Evolutionary conservation across 2,113 vertebrate species (phyloP).

Genomic region (Chloropsis cyanopogon): DNA sequence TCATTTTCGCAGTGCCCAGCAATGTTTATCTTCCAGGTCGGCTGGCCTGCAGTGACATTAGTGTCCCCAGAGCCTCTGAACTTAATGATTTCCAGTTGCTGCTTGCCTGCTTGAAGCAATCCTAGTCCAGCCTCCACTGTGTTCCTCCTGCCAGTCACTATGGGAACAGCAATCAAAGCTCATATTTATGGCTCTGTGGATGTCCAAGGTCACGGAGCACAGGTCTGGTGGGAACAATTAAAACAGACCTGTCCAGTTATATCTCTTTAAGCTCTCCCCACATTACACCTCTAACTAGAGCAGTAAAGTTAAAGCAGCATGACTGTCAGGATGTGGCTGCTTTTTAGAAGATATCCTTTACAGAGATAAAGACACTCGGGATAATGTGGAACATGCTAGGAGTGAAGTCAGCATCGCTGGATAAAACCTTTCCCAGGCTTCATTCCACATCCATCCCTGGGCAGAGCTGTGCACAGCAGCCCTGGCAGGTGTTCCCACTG

Average conservation of each 20-base stretch:
- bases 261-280: conserved; percentile 38
- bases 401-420: not conserved
- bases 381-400: not conserved
- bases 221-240: conserved; percentile 61
- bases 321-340: conserved; percentile 43
- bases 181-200: conserved; percentile 45
- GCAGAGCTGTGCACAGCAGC: not conserved
- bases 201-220: conserved; percentile 29
- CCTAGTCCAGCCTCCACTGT: conserved; percentile 28
- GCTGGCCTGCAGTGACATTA: conserved; percentile 46
- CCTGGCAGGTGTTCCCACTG: not conserved
- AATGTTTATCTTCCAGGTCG: conserved; percentile 52
- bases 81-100: conserved; percentile 54
- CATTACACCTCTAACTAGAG: conserved; percentile 34
- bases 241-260: conserved; percentile 45
- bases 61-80: conserved; percentile 57
- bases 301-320: conserved; percentile 57
- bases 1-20: conserved; percentile 7
- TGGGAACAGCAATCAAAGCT: conserved; percentile 66
- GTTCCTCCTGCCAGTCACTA: conserved; percentile 57
- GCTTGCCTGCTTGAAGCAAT: conserved; percentile 36
- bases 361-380: not conserved
- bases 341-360: not conserved
- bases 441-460: not conserved
- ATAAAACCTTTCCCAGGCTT: not conserved